Conservation (phyloP, 2,797 vertebrate genomes). For the Sebastes aleutianus region DNA sequence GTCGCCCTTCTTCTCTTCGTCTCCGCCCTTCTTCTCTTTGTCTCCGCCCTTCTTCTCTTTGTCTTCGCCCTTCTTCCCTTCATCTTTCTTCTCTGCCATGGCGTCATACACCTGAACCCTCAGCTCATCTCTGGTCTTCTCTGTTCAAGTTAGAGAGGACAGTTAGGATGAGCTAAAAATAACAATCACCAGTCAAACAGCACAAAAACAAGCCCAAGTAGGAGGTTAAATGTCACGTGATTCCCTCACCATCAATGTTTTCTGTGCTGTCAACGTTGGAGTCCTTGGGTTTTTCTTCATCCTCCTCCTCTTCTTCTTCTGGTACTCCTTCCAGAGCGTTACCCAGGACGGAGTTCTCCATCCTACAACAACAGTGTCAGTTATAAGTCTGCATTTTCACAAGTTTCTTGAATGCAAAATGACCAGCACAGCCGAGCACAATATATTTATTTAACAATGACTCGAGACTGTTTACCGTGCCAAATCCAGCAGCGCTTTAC, state of each 20-base stretch:
- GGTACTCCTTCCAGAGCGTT: conserved; percentile 95
- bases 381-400: background rate
- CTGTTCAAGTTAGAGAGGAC: conserved; percentile 67
- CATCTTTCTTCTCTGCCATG: conserved; percentile 86
- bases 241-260: conserved; percentile 88
- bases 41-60: conserved; percentile 55
- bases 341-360: conserved; percentile 96
- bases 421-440: accelerated
- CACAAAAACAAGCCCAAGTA: background rate
- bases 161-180: background rate
- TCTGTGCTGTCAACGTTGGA: conserved; percentile 87
- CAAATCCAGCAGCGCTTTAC: conserved; percentile 93
- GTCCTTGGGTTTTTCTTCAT: conserved; percentile 81
- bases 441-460: background rate
- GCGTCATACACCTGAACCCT: conserved; percentile 96
- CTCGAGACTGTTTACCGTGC: conserved; percentile 81
- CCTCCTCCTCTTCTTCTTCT: conserved; percentile 89
- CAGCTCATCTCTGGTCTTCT: conserved; percentile 94
- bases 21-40: conserved; percentile 51
- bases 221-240: background rate
- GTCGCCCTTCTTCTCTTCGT: background rate
- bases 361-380: conserved; percentile 70
- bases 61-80: conserved; percentile 9
- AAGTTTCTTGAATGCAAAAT: background rate
- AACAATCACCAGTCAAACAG: background rate